Evolutionary conservation across 2,113 vertebrate species (phyloP).

Genomic region (Jaculus jaculus): DNA sequence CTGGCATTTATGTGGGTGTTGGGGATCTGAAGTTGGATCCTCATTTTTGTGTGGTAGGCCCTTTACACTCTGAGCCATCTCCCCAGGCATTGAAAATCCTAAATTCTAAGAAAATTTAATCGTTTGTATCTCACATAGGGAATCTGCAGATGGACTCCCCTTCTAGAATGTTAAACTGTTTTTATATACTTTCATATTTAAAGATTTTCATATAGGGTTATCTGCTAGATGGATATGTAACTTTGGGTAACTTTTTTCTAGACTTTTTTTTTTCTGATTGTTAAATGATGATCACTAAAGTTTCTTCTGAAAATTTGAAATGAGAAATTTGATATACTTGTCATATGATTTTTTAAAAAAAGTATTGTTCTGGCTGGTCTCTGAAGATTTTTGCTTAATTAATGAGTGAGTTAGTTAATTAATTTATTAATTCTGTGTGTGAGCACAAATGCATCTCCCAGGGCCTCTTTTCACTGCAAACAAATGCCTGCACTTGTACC

Average conservation of each 20-base stretch:
- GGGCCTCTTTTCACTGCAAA: too few species aligned
- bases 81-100: neutral
- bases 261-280: neutral
- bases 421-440: too few species aligned
- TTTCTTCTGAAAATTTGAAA: slow-evolving; percentile 3
- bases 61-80: neutral
- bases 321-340: neutral
- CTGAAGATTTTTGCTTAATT: too few species aligned
- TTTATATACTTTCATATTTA: neutral
- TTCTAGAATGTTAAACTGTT: neutral
- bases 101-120: slow-evolving; percentile 35
- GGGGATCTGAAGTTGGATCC: too few species aligned
- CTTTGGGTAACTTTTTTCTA: neutral
- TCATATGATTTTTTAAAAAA: too few species aligned
- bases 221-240: neutral
- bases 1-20: too few species aligned
- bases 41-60: neutral
- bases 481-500: too few species aligned
- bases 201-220: neutral
- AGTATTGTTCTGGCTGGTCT: too few species aligned
- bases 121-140: neutral
- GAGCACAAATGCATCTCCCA: too few species aligned
- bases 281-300: neutral
- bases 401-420: too few species aligned
- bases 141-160: neutral